A percentile compares a stretch with the other conserved stretches of the same genome.
phyloP scores from a whole-genome alignment of 2,113 vertebrate species.

The Siniperca chuatsi region DNA sequence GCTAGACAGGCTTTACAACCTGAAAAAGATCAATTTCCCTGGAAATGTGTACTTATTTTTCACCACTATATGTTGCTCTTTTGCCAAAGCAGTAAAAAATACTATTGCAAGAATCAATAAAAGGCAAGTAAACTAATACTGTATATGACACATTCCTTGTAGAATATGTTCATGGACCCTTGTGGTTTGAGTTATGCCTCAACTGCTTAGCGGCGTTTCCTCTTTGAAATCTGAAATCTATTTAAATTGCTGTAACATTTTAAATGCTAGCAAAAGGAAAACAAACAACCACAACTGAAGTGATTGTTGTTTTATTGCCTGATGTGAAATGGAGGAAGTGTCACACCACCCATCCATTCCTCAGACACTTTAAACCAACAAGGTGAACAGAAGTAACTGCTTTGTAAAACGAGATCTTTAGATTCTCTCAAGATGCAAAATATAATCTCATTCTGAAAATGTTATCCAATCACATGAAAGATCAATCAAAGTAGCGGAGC shows the following conservation, averaged over 20 bases:
- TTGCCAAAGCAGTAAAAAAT: neutral
- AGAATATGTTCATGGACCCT: neutral
- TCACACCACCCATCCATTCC: neutral
- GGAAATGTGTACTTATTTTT: neutral
- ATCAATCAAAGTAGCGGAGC: conserved; percentile 6
- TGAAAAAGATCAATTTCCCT: neutral
- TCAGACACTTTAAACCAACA: conserved; percentile 6
- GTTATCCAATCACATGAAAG: conserved; percentile 30
- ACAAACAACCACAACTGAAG: neutral
- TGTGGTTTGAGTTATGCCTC: neutral
- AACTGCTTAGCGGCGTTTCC: neutral
- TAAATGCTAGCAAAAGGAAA: conserved; percentile 9
- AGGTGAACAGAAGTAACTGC: neutral
- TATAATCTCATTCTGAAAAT: conserved; percentile 22
- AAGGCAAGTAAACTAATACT: neutral
- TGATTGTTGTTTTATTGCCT: neutral
- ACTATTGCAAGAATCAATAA: neutral
- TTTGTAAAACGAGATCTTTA: neutral
- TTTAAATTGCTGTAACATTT: conserved; percentile 16
- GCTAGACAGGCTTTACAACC: too few species aligned
- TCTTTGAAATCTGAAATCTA: neutral
- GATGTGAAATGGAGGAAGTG: neutral
- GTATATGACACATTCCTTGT: neutral
- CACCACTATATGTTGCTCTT: neutral
- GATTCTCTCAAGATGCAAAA: neutral